Base-by-base conservation (phyloP, 2,797 vertebrate species). In the Betta splendens region DNA sequence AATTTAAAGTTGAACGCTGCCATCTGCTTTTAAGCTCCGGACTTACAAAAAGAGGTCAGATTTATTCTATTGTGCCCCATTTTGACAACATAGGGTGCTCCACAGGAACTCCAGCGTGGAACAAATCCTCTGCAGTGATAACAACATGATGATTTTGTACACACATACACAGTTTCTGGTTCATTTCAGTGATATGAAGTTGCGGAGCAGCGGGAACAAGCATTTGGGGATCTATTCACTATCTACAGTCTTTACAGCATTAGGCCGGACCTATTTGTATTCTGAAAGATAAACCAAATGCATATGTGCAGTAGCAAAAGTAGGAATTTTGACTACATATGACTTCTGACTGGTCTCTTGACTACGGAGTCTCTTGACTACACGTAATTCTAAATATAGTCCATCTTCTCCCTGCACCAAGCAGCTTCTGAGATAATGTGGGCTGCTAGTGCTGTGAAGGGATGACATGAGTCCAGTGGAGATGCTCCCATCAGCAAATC, bases 401-500 rank as follows among this genome's bases (percentile, higher is more conserved):
- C 51, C 0, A n/a, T 43, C 43, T 47, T 71, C 56, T 58, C 36
- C 46, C 65, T 63, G 37, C 61, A 45, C 32, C 52, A 35, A 64
- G 40, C 63, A 74, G 69, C 64, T 48, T 74, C 32, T 51, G 58
- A 68, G 59, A 69, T 76, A 59, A 79, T 67, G 77, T 77, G 77
- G 65, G 57, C 75, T 54, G 51, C 56, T 6, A 42, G 75, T 67
- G 70, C 65, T 69, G 81, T 69, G 72, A 77, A 71, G 51, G 53
- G 67, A 79, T 69, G 70, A 81, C 71, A 77, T 54, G 67, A 11
- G 15, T 79, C 75, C 80, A 83, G 72, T 16, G 32, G 77, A 84
- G 81, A 81, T 52, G 72, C 64, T 80, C 77, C 67, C 79, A 80
- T 79, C 81, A 75, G 66, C 39, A 16, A 53, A 74, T 78, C 64